A percentile compares a stretch with the other conserved stretches of the same genome.
These are phyloP conservation scores for Blennius ocellaris DNA, from an alignment of 2,113 vertebrate species.

Conservation along the genomic window DNA sequence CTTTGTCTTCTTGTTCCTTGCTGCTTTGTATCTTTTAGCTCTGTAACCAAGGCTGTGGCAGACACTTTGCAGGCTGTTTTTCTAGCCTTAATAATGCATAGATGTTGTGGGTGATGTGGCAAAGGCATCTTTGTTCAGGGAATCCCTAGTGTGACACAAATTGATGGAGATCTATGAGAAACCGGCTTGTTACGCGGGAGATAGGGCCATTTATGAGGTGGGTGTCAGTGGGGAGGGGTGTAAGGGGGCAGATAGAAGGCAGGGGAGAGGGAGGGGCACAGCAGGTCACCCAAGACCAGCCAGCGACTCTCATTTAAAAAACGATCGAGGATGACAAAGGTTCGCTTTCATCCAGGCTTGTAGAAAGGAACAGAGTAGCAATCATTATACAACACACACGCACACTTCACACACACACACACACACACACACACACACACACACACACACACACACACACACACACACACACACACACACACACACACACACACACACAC, in stretches of 20 bases:
- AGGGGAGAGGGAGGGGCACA: conserved; percentile 64
- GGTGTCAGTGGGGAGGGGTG: conserved; percentile 50
- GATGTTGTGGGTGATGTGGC: conserved; percentile 75
- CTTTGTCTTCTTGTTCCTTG: conserved; percentile 30
- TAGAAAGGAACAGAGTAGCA: conserved; percentile 62
- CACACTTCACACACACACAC: conserved; percentile 20
- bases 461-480: conserved; percentile 43
- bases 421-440: conserved; percentile 28
- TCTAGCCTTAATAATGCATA: conserved; percentile 82
- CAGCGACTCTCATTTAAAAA: conserved; percentile 75
- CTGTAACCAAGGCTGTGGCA: conserved; percentile 61
- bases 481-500: conserved; percentile 42
- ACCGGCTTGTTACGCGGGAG: conserved; percentile 67
- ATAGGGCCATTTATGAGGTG: conserved; percentile 55
- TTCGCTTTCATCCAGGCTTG: conserved; percentile 74
- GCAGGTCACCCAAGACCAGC: conserved; percentile 73
- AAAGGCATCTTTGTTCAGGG: conserved; percentile 77
- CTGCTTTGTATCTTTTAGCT: conserved; percentile 53
- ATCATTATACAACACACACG: conserved; percentile 74
- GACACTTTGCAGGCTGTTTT: conserved; percentile 72
- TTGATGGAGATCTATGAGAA: conserved; percentile 83
- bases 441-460: conserved; percentile 21
- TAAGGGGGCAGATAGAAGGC: conserved; percentile 60
- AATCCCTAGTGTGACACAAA: conserved; percentile 81
- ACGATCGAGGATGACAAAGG: conserved; percentile 72